Percentiles rank a stretch among this genome's conserved stretches.
phyloP scores from a whole-genome alignment of 2,888 invertebrate species.

The Hartigia nigra region DNA sequence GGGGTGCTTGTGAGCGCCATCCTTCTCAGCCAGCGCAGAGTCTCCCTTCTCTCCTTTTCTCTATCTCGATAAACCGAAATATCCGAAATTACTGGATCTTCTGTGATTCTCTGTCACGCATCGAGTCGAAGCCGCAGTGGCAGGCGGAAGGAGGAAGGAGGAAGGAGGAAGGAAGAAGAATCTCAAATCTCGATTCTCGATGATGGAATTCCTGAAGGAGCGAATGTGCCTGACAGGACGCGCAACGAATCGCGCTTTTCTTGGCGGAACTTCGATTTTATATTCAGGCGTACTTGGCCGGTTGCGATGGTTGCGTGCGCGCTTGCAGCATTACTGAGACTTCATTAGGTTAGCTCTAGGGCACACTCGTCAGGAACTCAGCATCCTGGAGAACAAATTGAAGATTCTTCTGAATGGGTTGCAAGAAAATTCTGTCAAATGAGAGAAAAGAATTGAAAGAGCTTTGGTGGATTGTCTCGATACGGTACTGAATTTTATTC shows the following conservation, averaged over 20 bases:
- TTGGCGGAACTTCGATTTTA: not conserved
- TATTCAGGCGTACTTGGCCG: not conserved
- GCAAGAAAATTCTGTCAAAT: not conserved
- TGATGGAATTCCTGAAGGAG: too few relatives aligned
- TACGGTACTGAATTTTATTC: not conserved
- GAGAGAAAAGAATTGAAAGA: too few relatives aligned
- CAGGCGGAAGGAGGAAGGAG: not conserved
- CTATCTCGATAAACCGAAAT: not conserved
- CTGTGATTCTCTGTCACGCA: not conserved
- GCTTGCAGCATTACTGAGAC: not conserved
- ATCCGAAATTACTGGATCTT: not conserved
- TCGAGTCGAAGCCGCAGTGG: not conserved
- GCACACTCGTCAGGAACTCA: not conserved
- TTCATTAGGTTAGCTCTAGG: not conserved
- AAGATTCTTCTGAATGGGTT: not conserved
- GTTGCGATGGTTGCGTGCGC: not conserved
- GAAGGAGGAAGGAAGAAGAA: not conserved
- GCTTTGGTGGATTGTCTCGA: not conserved
- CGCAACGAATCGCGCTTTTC: not conserved
- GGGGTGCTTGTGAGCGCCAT: constrained; percentile 10
- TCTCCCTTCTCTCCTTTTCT: not conserved
- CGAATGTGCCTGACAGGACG: not conserved
- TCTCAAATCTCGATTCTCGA: too few relatives aligned
- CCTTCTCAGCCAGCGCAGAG: not conserved
- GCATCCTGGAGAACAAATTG: not conserved